Percentiles rank a stretch among this genome's conserved stretches.
Conservation (phyloP, 2,797 vertebrate species). For the Pangasius larnaudii region DNA sequence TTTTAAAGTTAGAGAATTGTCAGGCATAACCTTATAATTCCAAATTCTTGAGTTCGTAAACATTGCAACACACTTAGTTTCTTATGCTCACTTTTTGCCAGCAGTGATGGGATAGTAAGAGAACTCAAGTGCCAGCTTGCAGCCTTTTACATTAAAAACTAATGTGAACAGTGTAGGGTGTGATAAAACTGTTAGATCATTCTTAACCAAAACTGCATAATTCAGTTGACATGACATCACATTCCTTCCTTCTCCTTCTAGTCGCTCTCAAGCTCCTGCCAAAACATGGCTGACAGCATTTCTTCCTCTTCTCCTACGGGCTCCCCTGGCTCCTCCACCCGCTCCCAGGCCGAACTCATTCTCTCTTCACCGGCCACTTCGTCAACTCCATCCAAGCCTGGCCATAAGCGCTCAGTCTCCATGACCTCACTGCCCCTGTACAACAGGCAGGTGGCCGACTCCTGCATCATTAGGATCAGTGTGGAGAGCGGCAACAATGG, state of each 20-base stretch:
- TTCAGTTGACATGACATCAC: not conserved
- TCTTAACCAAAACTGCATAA: not conserved
- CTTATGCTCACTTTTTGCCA: not conserved
- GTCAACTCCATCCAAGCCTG: not conserved
- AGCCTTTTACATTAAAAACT: not conserved
- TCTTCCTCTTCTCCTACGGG: constrained; percentile 54
- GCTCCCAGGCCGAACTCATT: constrained; percentile 71
- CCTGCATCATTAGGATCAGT: constrained; percentile 85
- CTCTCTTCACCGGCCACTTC: constrained; percentile 24
- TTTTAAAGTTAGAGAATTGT: not conserved
- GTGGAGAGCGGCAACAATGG: constrained; percentile 79
- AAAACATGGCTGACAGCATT: constrained; percentile 70
- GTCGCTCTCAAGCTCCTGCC: constrained; percentile 75
- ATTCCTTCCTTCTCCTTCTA: constrained; percentile 47
- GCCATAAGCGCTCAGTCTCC: constrained; percentile 56
- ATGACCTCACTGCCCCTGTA: constrained; percentile 69
- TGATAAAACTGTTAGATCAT: not conserved
- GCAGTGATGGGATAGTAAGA: not conserved
- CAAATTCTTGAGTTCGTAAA: not conserved
- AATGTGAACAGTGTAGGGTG: not conserved
- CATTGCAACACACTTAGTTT: not conserved
- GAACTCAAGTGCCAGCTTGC: not conserved
- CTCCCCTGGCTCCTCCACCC: constrained; percentile 60
- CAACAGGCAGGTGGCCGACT: constrained; percentile 81
- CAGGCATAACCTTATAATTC: not conserved